These are phyloP conservation scores for Sebastes kiyomatsui DNA, from an alignment of 2,797 vertebrate genomes.

Conservation along the genomic window DNA sequence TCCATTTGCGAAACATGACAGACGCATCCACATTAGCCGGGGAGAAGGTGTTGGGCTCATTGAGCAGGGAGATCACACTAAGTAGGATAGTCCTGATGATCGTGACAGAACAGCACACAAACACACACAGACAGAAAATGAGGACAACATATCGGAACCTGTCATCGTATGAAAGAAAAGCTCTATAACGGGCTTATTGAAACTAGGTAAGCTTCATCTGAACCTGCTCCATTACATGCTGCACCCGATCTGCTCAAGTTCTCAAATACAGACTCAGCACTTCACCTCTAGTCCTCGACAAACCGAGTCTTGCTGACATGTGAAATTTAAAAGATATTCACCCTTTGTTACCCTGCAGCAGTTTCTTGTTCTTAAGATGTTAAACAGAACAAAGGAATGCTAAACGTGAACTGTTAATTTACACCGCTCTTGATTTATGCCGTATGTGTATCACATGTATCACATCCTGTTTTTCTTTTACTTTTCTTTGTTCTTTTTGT, in stretches of 20 bases:
- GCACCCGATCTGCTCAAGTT: slow-evolving; percentile 28
- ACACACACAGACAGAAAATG: slow-evolving; percentile 13
- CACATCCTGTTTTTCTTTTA: neutral
- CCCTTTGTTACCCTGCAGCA: slow-evolving; percentile 5
- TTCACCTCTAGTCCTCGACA: slow-evolving; percentile 4
- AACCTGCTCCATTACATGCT: slow-evolving; percentile 37
- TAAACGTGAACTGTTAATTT: neutral
- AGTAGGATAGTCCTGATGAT: slow-evolving; percentile 94
- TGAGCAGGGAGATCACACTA: slow-evolving; percentile 98
- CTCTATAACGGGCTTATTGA: neutral
- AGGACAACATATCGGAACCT: neutral
- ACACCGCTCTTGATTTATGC: neutral
- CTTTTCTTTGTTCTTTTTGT: neutral
- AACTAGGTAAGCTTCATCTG: slow-evolving; percentile 1
- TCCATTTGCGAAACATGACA: slow-evolving; percentile 99
- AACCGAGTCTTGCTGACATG: slow-evolving; percentile 31
- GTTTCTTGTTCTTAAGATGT: neutral
- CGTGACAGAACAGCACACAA: slow-evolving; percentile 24
- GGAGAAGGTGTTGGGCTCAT: slow-evolving; percentile 99
- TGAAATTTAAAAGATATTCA: slow-evolving; percentile 19
- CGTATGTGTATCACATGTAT: neutral
- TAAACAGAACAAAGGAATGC: slow-evolving; percentile 3
- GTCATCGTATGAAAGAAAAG: neutral
- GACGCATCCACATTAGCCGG: slow-evolving; percentile 98
- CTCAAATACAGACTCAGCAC: slow-evolving; percentile 49